Conservation (phyloP, 2,888 invertebrate species). For the Dicyrtomina minuta region DNA sequence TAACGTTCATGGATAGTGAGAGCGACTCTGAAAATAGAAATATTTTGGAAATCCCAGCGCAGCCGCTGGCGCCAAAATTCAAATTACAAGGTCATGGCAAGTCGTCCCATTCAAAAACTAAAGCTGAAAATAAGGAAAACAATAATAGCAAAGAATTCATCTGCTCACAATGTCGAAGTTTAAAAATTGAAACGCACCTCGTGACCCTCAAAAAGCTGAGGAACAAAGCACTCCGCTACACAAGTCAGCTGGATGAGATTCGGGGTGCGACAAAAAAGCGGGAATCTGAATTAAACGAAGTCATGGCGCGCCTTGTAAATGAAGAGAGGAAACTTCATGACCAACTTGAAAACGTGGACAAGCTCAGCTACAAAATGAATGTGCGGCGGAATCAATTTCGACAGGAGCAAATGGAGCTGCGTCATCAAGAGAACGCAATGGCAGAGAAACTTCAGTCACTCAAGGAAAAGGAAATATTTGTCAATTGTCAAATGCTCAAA, state of each 20-base stretch:
- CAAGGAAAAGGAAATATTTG: conserved; percentile 28
- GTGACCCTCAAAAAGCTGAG: conserved; percentile 8
- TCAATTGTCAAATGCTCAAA: conserved; percentile 29
- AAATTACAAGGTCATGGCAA: too few species aligned
- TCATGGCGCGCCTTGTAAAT: conserved; percentile 22
- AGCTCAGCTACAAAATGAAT: conserved; percentile 26
- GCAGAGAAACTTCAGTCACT: conserved; percentile 23
- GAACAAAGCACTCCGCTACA: conserved; percentile 26
- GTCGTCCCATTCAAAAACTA: too few species aligned
- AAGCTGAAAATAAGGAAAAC: too few species aligned
- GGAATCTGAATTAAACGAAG: conserved; percentile 15
- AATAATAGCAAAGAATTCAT: too few species aligned
- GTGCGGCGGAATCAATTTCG: conserved; percentile 14
- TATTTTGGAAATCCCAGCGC: too few species aligned
- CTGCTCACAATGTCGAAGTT: conserved; percentile 17
- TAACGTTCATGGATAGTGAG: too few species aligned
- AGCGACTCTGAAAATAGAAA: too few species aligned
- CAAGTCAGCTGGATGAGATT: conserved; percentile 24
- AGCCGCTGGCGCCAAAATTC: too few species aligned
- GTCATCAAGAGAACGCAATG: conserved; percentile 22
- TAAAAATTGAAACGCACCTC: conserved; percentile 19
- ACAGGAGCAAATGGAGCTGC: conserved; percentile 16
- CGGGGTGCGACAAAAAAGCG: conserved; percentile 23
- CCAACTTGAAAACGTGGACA: conserved; percentile 26
- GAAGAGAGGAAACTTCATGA: conserved; percentile 26